phyloP scores from a whole-genome alignment of 2,797 vertebrate species.

The Lates japonicus region DNA sequence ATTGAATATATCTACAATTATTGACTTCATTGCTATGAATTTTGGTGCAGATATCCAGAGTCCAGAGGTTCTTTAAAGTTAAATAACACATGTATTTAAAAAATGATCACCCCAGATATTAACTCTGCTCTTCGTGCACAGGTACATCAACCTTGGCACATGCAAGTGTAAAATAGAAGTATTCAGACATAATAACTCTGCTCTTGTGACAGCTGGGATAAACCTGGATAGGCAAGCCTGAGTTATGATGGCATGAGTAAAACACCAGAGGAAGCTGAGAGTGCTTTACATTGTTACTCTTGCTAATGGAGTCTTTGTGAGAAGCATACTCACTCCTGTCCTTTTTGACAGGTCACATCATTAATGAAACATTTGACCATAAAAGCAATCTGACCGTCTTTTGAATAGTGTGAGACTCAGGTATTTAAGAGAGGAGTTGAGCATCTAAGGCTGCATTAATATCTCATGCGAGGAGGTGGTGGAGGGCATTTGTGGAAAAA shows the following conservation, averaged over 20 bases:
- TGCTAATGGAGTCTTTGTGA: slow-evolving; percentile 69
- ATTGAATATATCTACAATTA: background rate
- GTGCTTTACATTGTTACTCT: slow-evolving; percentile 69
- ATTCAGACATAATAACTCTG: background rate
- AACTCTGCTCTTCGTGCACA: background rate
- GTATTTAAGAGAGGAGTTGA: slow-evolving; percentile 52
- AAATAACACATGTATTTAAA: background rate
- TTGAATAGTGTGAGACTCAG: slow-evolving; percentile 36
- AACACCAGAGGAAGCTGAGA: slow-evolving; percentile 45
- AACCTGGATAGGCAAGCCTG: slow-evolving; percentile 6
- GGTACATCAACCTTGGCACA: background rate
- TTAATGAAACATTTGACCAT: slow-evolving; percentile 69
- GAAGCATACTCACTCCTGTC: slow-evolving; percentile 42
- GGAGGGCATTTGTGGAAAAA: slow-evolving; percentile 13
- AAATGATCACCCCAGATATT: slow-evolving; percentile 2
- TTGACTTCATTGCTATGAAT: background rate
- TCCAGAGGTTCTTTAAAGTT: background rate
- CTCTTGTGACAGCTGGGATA: slow-evolving; percentile 5
- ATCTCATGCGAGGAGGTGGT: slow-evolving; percentile 42
- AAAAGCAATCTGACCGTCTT: slow-evolving; percentile 59
- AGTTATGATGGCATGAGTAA: slow-evolving; percentile 18
- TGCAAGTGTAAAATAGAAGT: background rate
- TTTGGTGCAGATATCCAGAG: background rate
- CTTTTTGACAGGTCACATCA: slow-evolving; percentile 61
- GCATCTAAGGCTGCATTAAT: slow-evolving; percentile 53